phyloP scores from a whole-genome alignment of 2,888 invertebrate species.

The Empis livida region DNA sequence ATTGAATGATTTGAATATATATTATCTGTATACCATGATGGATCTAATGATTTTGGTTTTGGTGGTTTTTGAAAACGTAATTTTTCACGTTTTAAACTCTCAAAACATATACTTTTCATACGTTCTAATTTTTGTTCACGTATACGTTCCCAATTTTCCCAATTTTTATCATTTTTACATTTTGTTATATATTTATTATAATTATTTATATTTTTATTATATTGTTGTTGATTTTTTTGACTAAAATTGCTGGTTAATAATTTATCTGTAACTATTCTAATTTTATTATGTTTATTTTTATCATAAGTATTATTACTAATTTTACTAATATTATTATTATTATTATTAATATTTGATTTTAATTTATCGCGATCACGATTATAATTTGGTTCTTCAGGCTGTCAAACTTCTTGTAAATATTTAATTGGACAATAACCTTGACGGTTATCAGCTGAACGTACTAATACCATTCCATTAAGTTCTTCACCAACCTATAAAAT shows the following conservation, averaged over 20 bases:
- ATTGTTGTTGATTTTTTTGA: constrained; percentile 18
- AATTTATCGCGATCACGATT: constrained; percentile 28
- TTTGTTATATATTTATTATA: constrained; percentile 14
- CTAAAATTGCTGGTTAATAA: constrained; percentile 7
- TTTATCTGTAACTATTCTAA: constrained; percentile 24
- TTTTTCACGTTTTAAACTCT: constrained; percentile 33
- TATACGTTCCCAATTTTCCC: constrained; percentile 37
- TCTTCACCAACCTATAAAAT: constrained; percentile 62
- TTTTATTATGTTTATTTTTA: constrained; percentile 27
- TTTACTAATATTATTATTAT: neutral
- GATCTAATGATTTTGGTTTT: constrained; percentile 30
- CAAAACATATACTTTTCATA: constrained; percentile 35
- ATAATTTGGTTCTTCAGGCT: constrained; percentile 38
- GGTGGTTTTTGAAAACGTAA: constrained; percentile 26
- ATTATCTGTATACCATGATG: constrained; percentile 36
- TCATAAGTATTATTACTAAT: constrained; percentile 20
- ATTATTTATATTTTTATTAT: constrained; percentile 9
- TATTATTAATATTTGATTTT: constrained; percentile 23
- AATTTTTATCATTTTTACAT: constrained; percentile 33
- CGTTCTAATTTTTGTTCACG: constrained; percentile 35
- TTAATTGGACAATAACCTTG: constrained; percentile 89
- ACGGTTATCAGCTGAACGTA: constrained; percentile 78
- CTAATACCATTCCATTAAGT: constrained; percentile 85
- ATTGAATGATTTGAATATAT: constrained; percentile 36
- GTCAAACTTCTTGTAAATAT: constrained; percentile 92